These are phyloP conservation scores for Sebastes alutus DNA, from an alignment of 2,797 vertebrate species.

Conservation along the genomic window DNA sequence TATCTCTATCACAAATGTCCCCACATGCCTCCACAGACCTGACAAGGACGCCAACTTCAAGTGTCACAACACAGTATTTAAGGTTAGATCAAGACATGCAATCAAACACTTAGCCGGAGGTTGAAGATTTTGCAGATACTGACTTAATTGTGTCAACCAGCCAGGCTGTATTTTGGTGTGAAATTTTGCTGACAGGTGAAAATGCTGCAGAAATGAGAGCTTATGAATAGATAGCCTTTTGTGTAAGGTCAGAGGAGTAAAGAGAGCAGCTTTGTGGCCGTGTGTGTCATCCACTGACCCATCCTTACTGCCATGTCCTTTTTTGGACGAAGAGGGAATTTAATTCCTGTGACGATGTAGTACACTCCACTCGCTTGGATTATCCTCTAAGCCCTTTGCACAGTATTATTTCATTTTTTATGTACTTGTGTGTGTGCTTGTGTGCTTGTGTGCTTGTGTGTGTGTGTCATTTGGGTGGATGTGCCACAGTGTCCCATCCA, in stretches of 20 bases:
- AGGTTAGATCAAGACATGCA: conserved; percentile 18
- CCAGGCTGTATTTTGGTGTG: neutral
- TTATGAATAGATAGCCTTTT: neutral
- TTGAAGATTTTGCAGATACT: neutral
- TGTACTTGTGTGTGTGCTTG: conserved; percentile 26
- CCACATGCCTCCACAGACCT: conserved; percentile 38
- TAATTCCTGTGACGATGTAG: conserved; percentile 78
- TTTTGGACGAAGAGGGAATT: conserved; percentile 77
- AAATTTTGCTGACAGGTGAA: neutral
- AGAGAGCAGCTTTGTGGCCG: conserved; percentile 41
- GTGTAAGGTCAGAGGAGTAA: conserved; percentile 8
- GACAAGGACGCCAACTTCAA: conserved; percentile 43
- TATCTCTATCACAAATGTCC: conserved; percentile 48
- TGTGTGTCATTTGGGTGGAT: conserved; percentile 30
- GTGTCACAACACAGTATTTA: conserved; percentile 38
- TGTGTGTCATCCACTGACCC: conserved; percentile 59
- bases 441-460: conserved; percentile 13
- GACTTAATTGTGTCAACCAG: neutral
- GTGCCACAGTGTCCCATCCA: conserved; percentile 28
- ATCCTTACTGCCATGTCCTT: conserved; percentile 59
- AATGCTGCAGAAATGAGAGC: neutral
- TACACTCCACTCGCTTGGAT: conserved; percentile 77
- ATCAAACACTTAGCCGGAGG: conserved; percentile 15
- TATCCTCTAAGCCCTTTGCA: conserved; percentile 82
- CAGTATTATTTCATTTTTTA: conserved; percentile 78